phyloP scores from a whole-genome alignment of 92 coral and sea anemone genomes.

The Virgularia gustaviana region DNA sequence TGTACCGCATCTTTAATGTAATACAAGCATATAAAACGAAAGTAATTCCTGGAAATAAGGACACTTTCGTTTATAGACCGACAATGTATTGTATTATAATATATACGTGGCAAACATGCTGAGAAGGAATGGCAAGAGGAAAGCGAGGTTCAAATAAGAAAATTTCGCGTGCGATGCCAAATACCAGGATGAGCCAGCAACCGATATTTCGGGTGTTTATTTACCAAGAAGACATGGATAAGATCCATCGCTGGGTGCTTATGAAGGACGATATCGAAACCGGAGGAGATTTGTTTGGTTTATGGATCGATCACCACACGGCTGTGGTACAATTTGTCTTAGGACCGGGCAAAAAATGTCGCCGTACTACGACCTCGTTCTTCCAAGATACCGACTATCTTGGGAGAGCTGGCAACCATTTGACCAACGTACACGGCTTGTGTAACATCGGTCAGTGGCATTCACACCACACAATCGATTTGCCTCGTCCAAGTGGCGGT shows the following conservation, averaged over 20 bases:
- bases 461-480: conserved; percentile 71
- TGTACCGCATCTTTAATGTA: too few species aligned
- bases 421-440: conserved; percentile 64
- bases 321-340: conserved; percentile 78
- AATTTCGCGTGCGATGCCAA: too few species aligned
- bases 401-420: conserved; percentile 49
- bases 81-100: too few species aligned
- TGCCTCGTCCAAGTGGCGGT: conserved; percentile 75
- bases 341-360: conserved; percentile 75
- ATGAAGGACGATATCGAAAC: conserved; percentile 64
- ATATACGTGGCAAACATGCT: too few species aligned
- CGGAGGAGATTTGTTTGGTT: conserved; percentile 87
- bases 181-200: too few species aligned
- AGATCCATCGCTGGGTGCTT: conserved; percentile 56
- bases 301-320: conserved; percentile 70
- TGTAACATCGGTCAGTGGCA: conserved; percentile 99
- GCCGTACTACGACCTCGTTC: conserved; percentile 59
- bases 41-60: too few species aligned
- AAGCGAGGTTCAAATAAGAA: too few species aligned
- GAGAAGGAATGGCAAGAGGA: too few species aligned
- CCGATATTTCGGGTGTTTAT: conserved; percentile 52
- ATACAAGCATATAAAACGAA: too few species aligned
- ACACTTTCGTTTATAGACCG: too few species aligned
- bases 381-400: conserved; percentile 75
- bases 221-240: conserved; percentile 56